Evolutionary conservation across 2,888 invertebrate species (phyloP), one percentile per base, ranked within the genome.

Genomic region (Xestia sexstrigata): DNA sequence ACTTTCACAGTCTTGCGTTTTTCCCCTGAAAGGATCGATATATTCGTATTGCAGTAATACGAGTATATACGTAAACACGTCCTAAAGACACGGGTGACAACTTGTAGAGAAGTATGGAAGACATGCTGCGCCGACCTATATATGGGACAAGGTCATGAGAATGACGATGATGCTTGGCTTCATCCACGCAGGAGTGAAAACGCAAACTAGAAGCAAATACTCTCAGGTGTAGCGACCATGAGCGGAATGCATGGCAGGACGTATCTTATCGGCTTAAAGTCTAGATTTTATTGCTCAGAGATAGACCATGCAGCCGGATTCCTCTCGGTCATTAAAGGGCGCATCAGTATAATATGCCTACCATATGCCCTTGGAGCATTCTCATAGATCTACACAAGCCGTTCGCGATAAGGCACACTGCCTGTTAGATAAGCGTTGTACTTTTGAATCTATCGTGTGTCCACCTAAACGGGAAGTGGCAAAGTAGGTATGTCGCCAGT

Each of bases 1-100:
- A 99, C 98, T 93, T 98, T 97, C 58, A 98, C 97, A 85, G 97
- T 97, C 93, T 98, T 98, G 89, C 97, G 97, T 76, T 98, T 98
- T 89, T 99, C 98, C 83, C 99, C 99, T 97, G 96, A 42, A 78
- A 74, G 20, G 9, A 42, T 42, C 15, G 17, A 63, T 23, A 26
- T 7, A 60, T 45, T 20, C 26, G 1, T 47, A 17, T 66, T 39
- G 26, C 49, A 49, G 47, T 49, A 60, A 35, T 62, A 11, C 62
- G 4, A 30, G 9, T 60, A 60, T 1, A 15, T 26, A 30, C n/a
- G 60, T 30, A 30, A 17, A 20, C 60, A 60, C 17, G 17, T 30
- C 9, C 9, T 17, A 62, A 30, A 62, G 20, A 7, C 15, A 58
- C 26, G 15, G 15, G 15, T 17, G 30, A 60, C 30, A 35, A 13